Evolutionary conservation across 1,140 invertebrate species (phyloP), one percentile per base, ranked within the genome.

Genomic region (Pseudomyrmex sp.): DNA sequence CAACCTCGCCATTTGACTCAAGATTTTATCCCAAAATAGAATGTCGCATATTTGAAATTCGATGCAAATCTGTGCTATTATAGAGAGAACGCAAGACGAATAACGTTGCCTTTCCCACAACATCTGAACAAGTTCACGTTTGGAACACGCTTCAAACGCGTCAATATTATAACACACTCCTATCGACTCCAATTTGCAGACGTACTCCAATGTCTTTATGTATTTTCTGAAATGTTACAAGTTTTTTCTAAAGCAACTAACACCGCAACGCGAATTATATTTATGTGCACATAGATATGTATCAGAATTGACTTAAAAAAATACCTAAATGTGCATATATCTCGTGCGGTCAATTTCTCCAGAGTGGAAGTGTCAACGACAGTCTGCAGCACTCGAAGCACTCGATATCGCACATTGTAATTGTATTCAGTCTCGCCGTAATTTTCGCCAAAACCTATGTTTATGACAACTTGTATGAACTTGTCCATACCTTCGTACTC

Each of bases 131-230:
- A 94, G 82, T 70, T 93, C 91, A 3, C 82, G 63, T 87, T 95
- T 95, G 5, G 90, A 84, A 73, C 84, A 89, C 10, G 18, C 83
- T 52, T 93, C 89, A 70, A 95, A 94, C 50, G 90, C 86, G 18
- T 74, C 82, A n/a, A 92, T 56, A n/a, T 84, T 92, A 50, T 93
- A 94, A 48, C 79, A 86, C 44, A 94, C 83, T 56, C 94, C 94
- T n/a, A 94, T 86, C n/a, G 84, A 90, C 88, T 95, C 93, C 10
- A 95, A 77, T 88, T 93, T 93, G n/a, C 88, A 91, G 23, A 94
- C 62, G 68, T 94, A 94, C 54, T 91, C 84, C 50, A 95, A 84
- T 23, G 88, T 87, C 77, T 92, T 91, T 82, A 93, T 91, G 18
- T 92, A 88, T 52, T 91, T 84, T 61, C 94, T 94, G 82, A 72